phyloP scores from a whole-genome alignment of 2,888 invertebrate genomes.

The Drosophila parthenogenetica region DNA sequence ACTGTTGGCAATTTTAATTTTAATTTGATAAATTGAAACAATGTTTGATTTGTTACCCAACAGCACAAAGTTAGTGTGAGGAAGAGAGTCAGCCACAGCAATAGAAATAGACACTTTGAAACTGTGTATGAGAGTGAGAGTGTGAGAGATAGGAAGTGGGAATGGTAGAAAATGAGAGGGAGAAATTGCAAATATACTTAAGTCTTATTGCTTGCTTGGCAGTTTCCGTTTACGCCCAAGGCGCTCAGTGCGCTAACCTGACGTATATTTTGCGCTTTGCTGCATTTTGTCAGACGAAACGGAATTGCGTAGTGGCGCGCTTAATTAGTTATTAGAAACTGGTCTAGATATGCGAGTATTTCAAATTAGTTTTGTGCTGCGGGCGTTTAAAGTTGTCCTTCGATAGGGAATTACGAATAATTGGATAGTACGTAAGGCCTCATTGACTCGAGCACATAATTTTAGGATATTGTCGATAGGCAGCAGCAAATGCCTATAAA shows the following conservation, averaged over 20 bases:
- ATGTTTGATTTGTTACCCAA: conserved; percentile 41
- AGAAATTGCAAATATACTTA: conserved; percentile 34
- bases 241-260: conserved; percentile 37
- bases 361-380: conserved; percentile 31
- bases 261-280: conserved; percentile 47
- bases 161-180: background rate
- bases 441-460: too few relatives aligned
- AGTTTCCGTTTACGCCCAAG: conserved; percentile 25
- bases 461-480: too few relatives aligned
- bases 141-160: background rate
- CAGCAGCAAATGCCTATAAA: too few relatives aligned
- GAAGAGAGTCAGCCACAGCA: background rate
- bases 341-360: conserved; percentile 44
- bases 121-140: background rate
- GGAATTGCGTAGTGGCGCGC: conserved; percentile 24
- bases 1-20: conserved; percentile 62
- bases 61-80: conserved; percentile 4
- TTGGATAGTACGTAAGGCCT: too few relatives aligned
- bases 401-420: too few relatives aligned
- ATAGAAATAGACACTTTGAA: background rate
- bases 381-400: conserved; percentile 34
- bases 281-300: conserved; percentile 24
- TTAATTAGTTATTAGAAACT: conserved; percentile 72
- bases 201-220: conserved; percentile 27
- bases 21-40: conserved; percentile 71